Evolutionary conservation across 1,140 invertebrate genomes (phyloP), one percentile per base, ranked within the genome.

Genomic region (Lamellibrachia luymesi): DNA sequence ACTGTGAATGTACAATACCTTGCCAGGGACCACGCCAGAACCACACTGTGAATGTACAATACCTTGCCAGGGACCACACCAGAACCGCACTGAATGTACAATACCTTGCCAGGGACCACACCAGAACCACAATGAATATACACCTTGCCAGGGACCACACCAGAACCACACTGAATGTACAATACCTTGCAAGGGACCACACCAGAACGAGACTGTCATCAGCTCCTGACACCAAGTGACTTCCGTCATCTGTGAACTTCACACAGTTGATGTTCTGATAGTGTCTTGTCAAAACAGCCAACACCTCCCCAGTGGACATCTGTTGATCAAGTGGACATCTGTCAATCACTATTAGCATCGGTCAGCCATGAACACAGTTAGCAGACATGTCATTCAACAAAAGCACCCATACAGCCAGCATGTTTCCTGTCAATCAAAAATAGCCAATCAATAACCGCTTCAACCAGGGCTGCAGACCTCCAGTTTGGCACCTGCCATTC

Each of bases 141-240:
- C 38, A 38, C 38, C 38, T 38, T 38, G 38, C 38, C 38, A 38
- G 38, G 38, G 38, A 38, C 38, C 38, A 38, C 38, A 38, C 38
- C 38, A 38, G 38, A 38, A 38, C 38, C 38, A 38, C 38, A 38
- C 38, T 38, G 38, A 38, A 38, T 38, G 38, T 38, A 38, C 38
- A 38, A 51, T 97, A 96, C 94, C 96, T 95, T 90, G 95, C 49
- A 6, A 98, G 95, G 4, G 96, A 96, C 98, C 98, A 99, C 0
- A 98, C 97, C 94, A 98, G 97, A 8, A 99, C 97, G 90, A 98
- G 96, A 51, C 98, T 98, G 96, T 99, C 98, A 94, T 98, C 97
- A n/a, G 97, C 98, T 2, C 97, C 98, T 93, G 96, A 96, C 13
- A 98, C 97, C 95, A 99, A 97, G 95, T 97, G 97, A 50, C 97